phyloP scores from a whole-genome alignment of 37 sponge, comb jelly and placozoan genomes.

The Cladorhizidae sp. region DNA sequence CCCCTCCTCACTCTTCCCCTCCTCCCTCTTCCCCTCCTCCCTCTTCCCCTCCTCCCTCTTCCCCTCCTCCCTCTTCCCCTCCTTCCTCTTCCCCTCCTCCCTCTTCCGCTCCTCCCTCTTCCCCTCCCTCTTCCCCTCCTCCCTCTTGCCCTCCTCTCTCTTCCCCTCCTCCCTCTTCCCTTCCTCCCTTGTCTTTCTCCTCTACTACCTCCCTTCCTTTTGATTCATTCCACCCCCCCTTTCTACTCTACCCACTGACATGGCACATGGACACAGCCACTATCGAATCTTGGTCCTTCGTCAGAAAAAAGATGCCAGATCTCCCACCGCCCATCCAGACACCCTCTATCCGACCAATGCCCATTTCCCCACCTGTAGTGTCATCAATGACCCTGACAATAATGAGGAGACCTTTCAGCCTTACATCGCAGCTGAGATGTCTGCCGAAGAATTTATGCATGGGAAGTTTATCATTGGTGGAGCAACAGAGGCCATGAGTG shows the following conservation, averaged over 20 bases:
- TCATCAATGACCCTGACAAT: background rate
- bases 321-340: constrained; percentile 19
- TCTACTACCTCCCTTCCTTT: background rate
- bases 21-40: too few species aligned
- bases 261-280: background rate
- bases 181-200: background rate
- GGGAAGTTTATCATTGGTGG: background rate
- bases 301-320: background rate
- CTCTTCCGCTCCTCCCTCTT: too few species aligned
- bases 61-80: too few species aligned
- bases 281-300: constrained; percentile 4
- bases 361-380: background rate
- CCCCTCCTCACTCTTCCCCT: too few species aligned
- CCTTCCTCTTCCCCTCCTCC: too few species aligned
- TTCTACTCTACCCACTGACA: constrained; percentile 16
- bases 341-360: background rate
- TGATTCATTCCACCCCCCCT: background rate
- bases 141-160: too few species aligned
- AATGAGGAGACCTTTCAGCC: background rate
- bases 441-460: background rate
- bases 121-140: too few species aligned
- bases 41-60: too few species aligned
- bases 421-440: constrained; percentile 32
- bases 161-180: constrained; percentile 1
- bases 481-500: background rate